Base-by-base conservation (phyloP, 1,140 invertebrate genomes). In the Cyrtorhinus lividipennis region DNA sequence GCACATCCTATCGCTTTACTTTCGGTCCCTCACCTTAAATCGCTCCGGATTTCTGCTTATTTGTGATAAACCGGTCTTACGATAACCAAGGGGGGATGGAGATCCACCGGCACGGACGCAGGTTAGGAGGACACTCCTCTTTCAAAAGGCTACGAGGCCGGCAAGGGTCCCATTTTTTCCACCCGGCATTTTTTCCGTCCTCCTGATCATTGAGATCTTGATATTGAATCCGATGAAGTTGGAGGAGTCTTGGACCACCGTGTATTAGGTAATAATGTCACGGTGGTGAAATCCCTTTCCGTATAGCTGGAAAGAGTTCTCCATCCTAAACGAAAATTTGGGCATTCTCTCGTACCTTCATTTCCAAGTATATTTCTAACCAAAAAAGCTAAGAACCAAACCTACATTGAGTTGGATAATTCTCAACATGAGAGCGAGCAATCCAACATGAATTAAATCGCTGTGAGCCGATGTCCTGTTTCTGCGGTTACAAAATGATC, bases 41-140 rank as follows among this genome's bases (percentile, higher is more conserved):
- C 58, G 26, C 25, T 22, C 58, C 27, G 24, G 58, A 59, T 59
- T 59, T 59, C 24, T 26, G 23, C 27, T 30, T 30, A 30, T 53
- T 53, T 53, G 48, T 53, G 48, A 53, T 53, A 59, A 59, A 59
- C 58, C 58, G 58, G 58, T 59, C 58, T 30, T 59, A 15, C 56
- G 56, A 10, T 8, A 44, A 44, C 38, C 38, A 8, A 44, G 38
- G 8, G 8, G 38, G n/a, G 38, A n/a, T 8, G 8, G 38, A 44
- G 38, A 44, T 44, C 8, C 10, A 20, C 48, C 48, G 20, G 48
- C 48, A 53, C 48, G 48, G 48, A 53, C 48, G 10, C 48, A 5
- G 48, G 10, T 53, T 38, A 5, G 5, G 5, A 44, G 8, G 48
- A 53, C 20, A 53, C 48, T 53, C 48, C 48, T 53, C 20, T 53